A percentile compares a stretch with the other conserved stretches of the same genome.
phyloP scores from a whole-genome alignment of 1,140 invertebrate species.

The Ephestia elutella region DNA sequence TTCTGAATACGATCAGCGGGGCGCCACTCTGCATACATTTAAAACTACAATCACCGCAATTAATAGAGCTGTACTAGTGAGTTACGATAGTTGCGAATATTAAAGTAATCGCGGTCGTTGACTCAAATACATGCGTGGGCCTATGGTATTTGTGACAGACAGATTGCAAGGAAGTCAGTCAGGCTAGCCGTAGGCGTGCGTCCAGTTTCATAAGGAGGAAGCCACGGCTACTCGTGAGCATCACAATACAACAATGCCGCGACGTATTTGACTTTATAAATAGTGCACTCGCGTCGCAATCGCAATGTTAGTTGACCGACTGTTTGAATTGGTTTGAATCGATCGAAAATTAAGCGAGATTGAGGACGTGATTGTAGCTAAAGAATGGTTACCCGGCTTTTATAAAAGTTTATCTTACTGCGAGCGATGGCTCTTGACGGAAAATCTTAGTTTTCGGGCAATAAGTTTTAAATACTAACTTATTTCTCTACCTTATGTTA shows the following conservation, averaged over 20 bases:
- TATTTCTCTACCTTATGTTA: too few relatives aligned
- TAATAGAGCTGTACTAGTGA: background rate
- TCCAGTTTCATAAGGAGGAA: constrained; percentile 53
- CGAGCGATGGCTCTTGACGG: too few relatives aligned
- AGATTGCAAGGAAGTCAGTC: constrained; percentile 52
- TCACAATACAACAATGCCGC: constrained; percentile 62
- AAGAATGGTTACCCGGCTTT: too few relatives aligned
- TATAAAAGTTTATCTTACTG: too few relatives aligned
- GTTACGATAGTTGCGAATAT: background rate
- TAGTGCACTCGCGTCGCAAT: constrained; percentile 44
- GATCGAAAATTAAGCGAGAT: background rate
- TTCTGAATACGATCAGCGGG: background rate
- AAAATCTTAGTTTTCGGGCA: too few relatives aligned
- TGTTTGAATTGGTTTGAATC: background rate
- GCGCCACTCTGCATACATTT: background rate
- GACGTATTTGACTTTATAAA: constrained; percentile 66
- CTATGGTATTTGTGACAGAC: constrained; percentile 27
- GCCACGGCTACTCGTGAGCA: constrained; percentile 32
- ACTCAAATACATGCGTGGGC: constrained; percentile 25
- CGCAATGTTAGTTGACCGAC: background rate
- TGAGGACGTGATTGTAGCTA: too few relatives aligned
- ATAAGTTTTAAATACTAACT: too few relatives aligned
- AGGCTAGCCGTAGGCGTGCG: constrained; percentile 32
- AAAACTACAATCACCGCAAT: background rate
- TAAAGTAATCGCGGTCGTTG: constrained; percentile 23